Percentiles rank a stretch among this genome's conserved stretches.
These are phyloP conservation scores for Griposia aprilina DNA, from an alignment of 2,888 invertebrate genomes.

Conservation along the genomic window DNA sequence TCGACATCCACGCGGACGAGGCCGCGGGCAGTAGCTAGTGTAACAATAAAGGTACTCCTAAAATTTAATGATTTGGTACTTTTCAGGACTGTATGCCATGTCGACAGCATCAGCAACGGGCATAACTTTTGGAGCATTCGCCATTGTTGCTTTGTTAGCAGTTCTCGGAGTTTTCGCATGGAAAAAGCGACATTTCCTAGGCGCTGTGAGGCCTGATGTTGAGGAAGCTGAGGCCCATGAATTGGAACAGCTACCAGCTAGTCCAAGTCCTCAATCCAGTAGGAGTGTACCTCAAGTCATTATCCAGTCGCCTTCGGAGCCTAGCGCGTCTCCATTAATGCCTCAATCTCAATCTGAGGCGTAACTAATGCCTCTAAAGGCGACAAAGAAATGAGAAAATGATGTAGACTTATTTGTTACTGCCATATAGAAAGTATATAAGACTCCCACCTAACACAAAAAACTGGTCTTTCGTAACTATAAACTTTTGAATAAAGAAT, in stretches of 20 bases:
- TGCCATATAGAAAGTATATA: conserved; percentile 15
- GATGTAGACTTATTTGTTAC: conserved; percentile 6
- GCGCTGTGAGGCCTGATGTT: conserved; percentile 62
- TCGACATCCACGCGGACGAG: too few relatives aligned
- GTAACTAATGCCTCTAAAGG: conserved; percentile 4
- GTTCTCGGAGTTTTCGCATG: conserved; percentile 79
- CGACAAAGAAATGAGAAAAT: neutral
- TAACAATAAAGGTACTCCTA: too few relatives aligned
- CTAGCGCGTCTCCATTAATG: conserved; percentile 65
- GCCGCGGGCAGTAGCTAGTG: too few relatives aligned
- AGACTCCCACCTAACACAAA: conserved; percentile 21
- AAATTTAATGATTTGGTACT: too few relatives aligned
- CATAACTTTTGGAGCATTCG: conserved; percentile 80
- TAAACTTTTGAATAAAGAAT: neutral
- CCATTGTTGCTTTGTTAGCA: conserved; percentile 72
- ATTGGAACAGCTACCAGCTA: conserved; percentile 60
- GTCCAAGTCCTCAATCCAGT: conserved; percentile 52
- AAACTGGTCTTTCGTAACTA: neutral
- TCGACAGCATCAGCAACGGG: conserved; percentile 85
- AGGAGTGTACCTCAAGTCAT: conserved; percentile 72
- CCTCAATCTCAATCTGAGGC: conserved; percentile 19
- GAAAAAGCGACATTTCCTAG: conserved; percentile 79
- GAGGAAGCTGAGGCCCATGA: conserved; percentile 75
- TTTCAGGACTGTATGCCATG: conserved; percentile 82
- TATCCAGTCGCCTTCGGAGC: conserved; percentile 79